Percentiles rank a stretch among this genome's conserved stretches.
These are phyloP conservation scores for Bergia sp. DNA, from an alignment of 92 coral and sea anemone species.

Conservation along the genomic window DNA sequence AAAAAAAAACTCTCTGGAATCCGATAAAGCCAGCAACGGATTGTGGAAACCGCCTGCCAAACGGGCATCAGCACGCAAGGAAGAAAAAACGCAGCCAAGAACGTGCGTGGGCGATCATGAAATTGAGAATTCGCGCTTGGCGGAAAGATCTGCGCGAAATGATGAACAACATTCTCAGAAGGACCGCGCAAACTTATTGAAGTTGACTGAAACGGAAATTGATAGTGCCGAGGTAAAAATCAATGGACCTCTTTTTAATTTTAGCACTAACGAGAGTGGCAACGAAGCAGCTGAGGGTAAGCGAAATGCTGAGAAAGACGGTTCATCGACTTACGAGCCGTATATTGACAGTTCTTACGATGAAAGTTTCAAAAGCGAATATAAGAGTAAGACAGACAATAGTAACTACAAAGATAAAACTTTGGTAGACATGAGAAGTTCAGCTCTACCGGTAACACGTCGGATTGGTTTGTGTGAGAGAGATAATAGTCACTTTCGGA, in stretches of 20 bases:
- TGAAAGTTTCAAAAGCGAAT: background rate
- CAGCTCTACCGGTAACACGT: background rate
- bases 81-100: background rate
- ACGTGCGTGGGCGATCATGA: background rate
- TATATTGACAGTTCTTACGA: background rate
- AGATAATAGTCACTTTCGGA: constrained; percentile 49
- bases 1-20: background rate
- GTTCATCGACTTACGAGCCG: background rate
- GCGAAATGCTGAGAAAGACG: background rate
- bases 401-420: background rate
- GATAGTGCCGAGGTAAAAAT: background rate
- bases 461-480: constrained; percentile 47
- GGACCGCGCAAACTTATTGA: background rate
- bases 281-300: background rate
- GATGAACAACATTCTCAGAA: constrained; percentile 9
- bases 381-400: background rate
- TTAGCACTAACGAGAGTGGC: background rate
- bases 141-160: background rate
- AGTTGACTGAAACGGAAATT: background rate
- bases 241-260: background rate
- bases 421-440: background rate
- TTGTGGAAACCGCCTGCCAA: background rate
- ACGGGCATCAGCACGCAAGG: background rate
- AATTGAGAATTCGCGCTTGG: background rate
- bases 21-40: background rate